These are phyloP conservation scores for Dryadula phaetusa DNA, from an alignment of 2,888 invertebrate species.

Conservation along the genomic window DNA sequence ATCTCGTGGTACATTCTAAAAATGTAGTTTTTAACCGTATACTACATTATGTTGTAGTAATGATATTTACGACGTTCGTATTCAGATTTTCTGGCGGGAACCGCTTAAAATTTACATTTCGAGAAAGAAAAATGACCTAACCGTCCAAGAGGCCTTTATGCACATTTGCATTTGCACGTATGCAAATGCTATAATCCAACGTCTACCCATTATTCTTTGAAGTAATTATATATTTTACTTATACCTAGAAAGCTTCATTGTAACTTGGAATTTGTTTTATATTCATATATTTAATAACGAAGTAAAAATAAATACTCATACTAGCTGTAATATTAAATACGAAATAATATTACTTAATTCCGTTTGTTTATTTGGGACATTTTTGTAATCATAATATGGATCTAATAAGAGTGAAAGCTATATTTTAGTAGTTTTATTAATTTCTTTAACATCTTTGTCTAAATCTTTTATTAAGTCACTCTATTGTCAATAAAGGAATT, in stretches of 20 bases:
- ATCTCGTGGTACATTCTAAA: slow-evolving; percentile 1
- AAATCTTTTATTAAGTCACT: not conserved
- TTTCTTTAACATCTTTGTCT: not conserved
- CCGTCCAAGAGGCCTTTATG: slow-evolving; percentile 23
- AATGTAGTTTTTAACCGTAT: slow-evolving; percentile 1
- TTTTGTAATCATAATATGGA: not conserved
- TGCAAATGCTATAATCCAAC: slow-evolving; percentile 22
- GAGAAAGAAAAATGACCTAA: slow-evolving; percentile 25
- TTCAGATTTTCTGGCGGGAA: slow-evolving; percentile 17
- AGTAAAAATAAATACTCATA: no score
- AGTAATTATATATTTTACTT: slow-evolving; percentile 3
- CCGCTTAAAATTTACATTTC: slow-evolving; percentile 26
- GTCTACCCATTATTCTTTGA: slow-evolving; percentile 14
- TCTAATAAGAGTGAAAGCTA: not conserved
- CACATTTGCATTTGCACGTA: slow-evolving; percentile 26
- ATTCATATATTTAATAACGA: no score
- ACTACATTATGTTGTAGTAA: slow-evolving; percentile 18
- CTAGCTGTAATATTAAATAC: not conserved
- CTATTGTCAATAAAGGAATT: not conserved
- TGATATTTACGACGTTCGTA: slow-evolving; percentile 21
- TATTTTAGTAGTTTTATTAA: not conserved
- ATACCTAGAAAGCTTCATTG: not conserved
- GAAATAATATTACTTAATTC: not conserved
- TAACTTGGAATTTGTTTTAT: not conserved
- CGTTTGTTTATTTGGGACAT: not conserved